A percentile compares a stretch with the other conserved stretches of the same genome.
Evolutionary conservation across 2,113 vertebrate genomes (phyloP).

Genomic region (Paedocypris sp.): DNA sequence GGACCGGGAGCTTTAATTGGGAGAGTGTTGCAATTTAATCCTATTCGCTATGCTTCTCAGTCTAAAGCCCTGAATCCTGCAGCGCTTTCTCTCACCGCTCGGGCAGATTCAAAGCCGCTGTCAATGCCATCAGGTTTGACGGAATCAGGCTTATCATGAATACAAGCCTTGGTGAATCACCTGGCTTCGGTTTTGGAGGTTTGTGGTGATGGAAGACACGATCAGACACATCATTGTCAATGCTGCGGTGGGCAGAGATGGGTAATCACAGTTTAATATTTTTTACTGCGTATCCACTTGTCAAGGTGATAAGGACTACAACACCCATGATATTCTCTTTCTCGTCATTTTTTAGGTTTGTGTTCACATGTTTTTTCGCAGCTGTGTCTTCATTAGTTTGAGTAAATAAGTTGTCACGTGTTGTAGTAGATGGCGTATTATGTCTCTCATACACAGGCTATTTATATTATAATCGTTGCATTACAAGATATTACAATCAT

Average conservation of each 20-base stretch:
- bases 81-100: slow-evolving; percentile 3
- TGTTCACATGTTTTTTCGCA: no score
- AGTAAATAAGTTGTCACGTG: no score
- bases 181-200: background rate
- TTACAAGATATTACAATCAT: no score
- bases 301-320: no score
- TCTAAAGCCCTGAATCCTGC: slow-evolving; percentile 10
- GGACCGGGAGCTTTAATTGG: slow-evolving; percentile 2
- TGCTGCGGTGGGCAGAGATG: background rate
- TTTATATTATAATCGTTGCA: no score
- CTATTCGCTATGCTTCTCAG: slow-evolving; percentile 17
- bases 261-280: background rate
- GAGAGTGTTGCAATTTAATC: slow-evolving; percentile 15
- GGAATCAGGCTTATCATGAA: background rate
- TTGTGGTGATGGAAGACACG: background rate
- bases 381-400: no score
- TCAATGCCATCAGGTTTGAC: slow-evolving; percentile 5
- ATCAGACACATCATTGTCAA: background rate
- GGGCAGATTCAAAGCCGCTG: no score
- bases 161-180: background rate
- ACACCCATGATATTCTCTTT: no score
- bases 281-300: no score
- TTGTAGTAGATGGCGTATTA: no score
- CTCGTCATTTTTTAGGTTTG: no score
- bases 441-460: no score